Conservation (phyloP, 1,140 invertebrate genomes). For the Cotesia glomerata region DNA sequence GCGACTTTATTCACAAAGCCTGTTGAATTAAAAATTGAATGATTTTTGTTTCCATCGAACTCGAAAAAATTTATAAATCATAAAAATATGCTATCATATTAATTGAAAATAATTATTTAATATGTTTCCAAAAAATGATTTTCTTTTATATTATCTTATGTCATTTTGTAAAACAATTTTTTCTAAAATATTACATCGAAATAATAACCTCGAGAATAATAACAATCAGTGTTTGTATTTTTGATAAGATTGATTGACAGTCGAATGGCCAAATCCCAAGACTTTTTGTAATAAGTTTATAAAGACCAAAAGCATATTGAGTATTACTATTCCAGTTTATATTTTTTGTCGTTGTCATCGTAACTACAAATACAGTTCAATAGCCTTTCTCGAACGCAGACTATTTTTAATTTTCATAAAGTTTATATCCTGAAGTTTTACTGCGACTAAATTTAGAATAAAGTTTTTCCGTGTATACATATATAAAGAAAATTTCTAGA, state of each 20-base stretch:
- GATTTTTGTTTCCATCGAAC: too few species aligned
- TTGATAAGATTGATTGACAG: slow-evolving; percentile 16
- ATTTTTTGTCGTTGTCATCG: slow-evolving; percentile 12
- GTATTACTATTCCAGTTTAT: slow-evolving; percentile 21
- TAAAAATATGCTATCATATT: too few species aligned
- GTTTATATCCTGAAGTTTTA: neutral
- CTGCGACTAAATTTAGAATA: neutral
- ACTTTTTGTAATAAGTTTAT: slow-evolving; percentile 13
- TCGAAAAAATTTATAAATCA: too few species aligned
- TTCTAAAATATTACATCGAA: too few species aligned
- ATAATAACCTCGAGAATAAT: slow-evolving; percentile 15
- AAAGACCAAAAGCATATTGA: slow-evolving; percentile 27
- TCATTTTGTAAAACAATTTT: too few species aligned
- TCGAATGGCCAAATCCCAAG: slow-evolving; percentile 30
- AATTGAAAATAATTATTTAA: too few species aligned
- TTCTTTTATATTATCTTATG: too few species aligned
- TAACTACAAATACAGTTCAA: neutral
- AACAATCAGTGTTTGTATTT: slow-evolving; percentile 14
- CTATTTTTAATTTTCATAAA: slow-evolving; percentile 2
- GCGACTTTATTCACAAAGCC: too few species aligned
- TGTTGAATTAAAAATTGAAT: too few species aligned
- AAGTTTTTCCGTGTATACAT: too few species aligned
- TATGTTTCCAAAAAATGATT: too few species aligned
- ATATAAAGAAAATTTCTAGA: too few species aligned
- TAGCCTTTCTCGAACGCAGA: neutral